Evolutionary conservation across 2,888 invertebrate species (phyloP).

Genomic region (Patella caerulea): DNA sequence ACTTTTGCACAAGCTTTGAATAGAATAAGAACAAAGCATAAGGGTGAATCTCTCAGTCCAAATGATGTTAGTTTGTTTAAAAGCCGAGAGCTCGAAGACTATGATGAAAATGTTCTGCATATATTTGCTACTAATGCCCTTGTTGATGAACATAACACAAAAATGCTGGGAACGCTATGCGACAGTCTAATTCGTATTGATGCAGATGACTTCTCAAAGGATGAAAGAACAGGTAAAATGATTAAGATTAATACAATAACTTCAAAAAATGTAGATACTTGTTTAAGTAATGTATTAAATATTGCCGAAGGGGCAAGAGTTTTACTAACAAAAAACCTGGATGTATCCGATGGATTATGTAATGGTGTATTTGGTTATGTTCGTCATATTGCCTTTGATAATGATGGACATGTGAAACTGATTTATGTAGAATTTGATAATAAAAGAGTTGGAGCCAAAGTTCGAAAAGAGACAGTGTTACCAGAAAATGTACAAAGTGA

Average conservation of each 20-base stretch:
- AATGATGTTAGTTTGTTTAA: slow-evolving; percentile 8
- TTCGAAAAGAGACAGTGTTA: neutral
- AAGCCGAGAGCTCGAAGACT: neutral
- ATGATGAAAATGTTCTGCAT: slow-evolving; percentile 4
- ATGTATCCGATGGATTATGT: slow-evolving; percentile 22
- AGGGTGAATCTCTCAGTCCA: neutral
- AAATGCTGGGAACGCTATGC: neutral
- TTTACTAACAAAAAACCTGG: slow-evolving; percentile 17
- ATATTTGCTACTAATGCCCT: slow-evolving; percentile 15
- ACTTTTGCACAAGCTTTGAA: slow-evolving; percentile 20
- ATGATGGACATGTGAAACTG: neutral
- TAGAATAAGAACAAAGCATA: slow-evolving; percentile 9
- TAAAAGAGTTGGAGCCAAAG: slow-evolving; percentile 3
- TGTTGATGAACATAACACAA: slow-evolving; percentile 12
- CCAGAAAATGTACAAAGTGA: neutral
- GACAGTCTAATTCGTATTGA: neutral
- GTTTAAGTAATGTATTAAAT: neutral
- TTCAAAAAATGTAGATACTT: neutral
- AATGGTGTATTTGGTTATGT: slow-evolving; percentile 27
- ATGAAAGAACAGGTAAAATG: slow-evolving; percentile 10
- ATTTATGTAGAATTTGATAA: slow-evolving; percentile 21
- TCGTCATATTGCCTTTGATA: neutral
- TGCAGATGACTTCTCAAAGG: slow-evolving; percentile 18
- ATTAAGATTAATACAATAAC: neutral
- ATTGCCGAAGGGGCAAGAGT: slow-evolving; percentile 23